Base-by-base conservation (phyloP, 2,113 vertebrate genomes). In the Clarias gariepinus region DNA sequence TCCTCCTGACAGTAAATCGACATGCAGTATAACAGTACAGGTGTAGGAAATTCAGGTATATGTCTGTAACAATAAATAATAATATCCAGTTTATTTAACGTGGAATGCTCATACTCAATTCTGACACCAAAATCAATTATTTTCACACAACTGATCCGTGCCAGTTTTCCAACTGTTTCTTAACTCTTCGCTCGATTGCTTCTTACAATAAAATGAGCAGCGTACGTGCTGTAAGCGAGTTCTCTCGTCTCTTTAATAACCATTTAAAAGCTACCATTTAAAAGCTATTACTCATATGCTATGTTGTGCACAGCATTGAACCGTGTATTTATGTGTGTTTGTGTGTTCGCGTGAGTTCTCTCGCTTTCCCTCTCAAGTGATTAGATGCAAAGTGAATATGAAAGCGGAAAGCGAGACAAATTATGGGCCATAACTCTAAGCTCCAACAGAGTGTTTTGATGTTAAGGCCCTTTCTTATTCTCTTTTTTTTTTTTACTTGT, bases 241-340 rank as follows among this genome's bases (percentile, higher is more conserved):
- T 85, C 77, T 85, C 76, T 52, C 61, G 33, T 89, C 66, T 86
- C 82, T 85, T 82, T 78, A 89, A 89, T 87, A 85, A 89, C 69
- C 86, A 82, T 87, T 87, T 79, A 78, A 82, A 89, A 89, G 84
- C 88, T 81, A 87, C 87, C 87, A 85, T 83, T 86, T 60, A 79
- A 80, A 80, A 60, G 78, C 78, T 60, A 80, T 80, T 80, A 80
- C 78, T 80, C 28, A 3, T 80, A 21, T 80, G 30, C 33, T 84
- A 60, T 79, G 85, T 88, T 85, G 74, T 76, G 81, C 84, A 53
- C 63, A 87, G 85, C 80, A 60, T 61, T 68, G 71, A 52, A 68
- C 71, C 25, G 10, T 84, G 80, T 71, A 41, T 80, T 36, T 10
- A 2, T 76, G 78, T 80, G 83, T 85, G 79, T 81, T 5, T 78